A percentile compares a stretch with the other conserved stretches of the same genome.
phyloP scores from a whole-genome alignment of 2,888 invertebrate genomes.

The Asteroscopus sphinx region DNA sequence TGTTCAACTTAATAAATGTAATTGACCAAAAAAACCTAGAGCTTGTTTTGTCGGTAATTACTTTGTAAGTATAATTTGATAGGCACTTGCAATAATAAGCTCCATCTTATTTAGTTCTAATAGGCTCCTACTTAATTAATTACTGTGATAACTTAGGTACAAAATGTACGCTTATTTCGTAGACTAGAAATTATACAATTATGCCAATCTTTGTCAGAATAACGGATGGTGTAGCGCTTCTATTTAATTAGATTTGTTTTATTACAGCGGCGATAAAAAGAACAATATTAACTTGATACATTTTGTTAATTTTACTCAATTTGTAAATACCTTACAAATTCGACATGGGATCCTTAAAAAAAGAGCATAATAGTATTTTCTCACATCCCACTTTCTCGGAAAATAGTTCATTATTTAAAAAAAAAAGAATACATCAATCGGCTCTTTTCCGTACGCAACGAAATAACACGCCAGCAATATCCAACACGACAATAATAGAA shows the following conservation, averaged over 20 bases:
- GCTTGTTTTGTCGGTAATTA: neutral
- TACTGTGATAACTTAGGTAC: constrained; percentile 21
- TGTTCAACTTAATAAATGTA: neutral
- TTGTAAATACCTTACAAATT: too few species aligned
- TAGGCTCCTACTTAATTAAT: constrained; percentile 31
- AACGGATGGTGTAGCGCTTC: constrained; percentile 23
- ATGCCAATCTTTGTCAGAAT: constrained; percentile 20
- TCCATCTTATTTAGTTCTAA: constrained; percentile 19
- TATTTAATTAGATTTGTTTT: constrained; percentile 24
- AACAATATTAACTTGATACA: constrained; percentile 13
- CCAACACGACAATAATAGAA: too few species aligned
- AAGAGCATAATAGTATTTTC: too few species aligned
- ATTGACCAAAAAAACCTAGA: neutral
- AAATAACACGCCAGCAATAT: too few species aligned
- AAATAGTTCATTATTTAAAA: too few species aligned
- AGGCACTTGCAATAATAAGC: neutral
- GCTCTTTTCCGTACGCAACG: too few species aligned
- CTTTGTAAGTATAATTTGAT: constrained; percentile 17
- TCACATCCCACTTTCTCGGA: too few species aligned
- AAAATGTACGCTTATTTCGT: constrained; percentile 19
- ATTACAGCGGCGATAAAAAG: constrained; percentile 4
- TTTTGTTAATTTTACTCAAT: too few species aligned
- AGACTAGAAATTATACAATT: constrained; percentile 16
- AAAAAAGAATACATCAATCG: too few species aligned
- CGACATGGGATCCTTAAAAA: too few species aligned